Conservation (phyloP, 2,888 invertebrate genomes). For the Micropterix aruncella region DNA sequence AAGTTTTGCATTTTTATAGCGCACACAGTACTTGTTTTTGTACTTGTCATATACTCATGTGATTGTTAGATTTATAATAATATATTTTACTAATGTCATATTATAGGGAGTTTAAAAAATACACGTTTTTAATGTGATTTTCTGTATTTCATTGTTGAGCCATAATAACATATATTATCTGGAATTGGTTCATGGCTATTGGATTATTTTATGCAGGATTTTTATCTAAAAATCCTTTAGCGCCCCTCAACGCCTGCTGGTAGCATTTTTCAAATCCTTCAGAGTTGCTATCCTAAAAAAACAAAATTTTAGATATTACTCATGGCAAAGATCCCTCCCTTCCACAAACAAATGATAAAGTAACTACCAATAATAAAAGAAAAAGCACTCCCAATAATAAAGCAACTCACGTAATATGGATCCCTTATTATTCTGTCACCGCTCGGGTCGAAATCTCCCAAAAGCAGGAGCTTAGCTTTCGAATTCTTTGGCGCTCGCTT, state of each 20-base stretch:
- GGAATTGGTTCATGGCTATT: no score
- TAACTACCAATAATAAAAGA: constrained; percentile 1
- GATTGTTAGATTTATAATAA: no score
- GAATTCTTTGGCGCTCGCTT: constrained; percentile 44
- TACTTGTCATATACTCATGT: no score
- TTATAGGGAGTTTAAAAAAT: no score
- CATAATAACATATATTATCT: no score
- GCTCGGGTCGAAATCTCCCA: constrained; percentile 79
- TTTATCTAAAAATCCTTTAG: constrained; percentile 45
- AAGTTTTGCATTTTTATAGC: no score
- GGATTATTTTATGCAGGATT: not conserved
- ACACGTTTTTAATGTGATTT: no score
- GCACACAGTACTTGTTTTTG: no score
- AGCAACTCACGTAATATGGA: constrained; percentile 72
- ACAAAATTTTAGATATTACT: no score
- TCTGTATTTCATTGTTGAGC: no score
- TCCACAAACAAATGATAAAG: not conserved
- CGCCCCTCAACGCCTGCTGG: constrained; percentile 55
- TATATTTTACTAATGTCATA: no score
- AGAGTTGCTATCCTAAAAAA: constrained; percentile 47
- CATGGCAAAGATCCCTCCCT: no score
- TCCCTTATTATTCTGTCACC: constrained; percentile 73
- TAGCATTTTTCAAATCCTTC: constrained; percentile 65
- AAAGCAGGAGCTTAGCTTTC: constrained; percentile 60
- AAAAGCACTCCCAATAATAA: constrained; percentile 1